A percentile compares a stretch with the other conserved stretches of the same genome.
Conservation (phyloP, 1,140 invertebrate genomes). For the Zaprionus capensis region DNA sequence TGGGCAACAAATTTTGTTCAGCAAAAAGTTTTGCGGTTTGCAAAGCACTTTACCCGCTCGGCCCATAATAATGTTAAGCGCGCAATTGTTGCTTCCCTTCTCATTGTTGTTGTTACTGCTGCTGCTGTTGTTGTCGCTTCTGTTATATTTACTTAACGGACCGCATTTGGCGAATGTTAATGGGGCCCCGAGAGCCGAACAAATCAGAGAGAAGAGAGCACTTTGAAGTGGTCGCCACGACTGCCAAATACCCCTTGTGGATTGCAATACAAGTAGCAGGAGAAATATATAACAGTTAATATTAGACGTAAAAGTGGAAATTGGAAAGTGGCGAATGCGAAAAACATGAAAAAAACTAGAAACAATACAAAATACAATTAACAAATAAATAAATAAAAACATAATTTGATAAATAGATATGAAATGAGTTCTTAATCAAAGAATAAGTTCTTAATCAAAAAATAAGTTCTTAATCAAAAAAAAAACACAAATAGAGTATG, state of each 20-base stretch:
- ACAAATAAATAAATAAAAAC: no score
- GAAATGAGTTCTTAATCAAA: no score
- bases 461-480: no score
- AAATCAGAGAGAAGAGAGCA: background rate
- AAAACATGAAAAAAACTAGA: no score
- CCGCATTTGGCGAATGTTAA: conserved; percentile 52
- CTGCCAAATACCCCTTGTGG: background rate
- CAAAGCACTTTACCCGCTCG: conserved; percentile 46
- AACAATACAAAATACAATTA: no score
- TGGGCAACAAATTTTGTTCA: conserved; percentile 56
- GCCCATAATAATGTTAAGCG: conserved; percentile 66
- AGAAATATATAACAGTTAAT: background rate
- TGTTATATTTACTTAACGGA: conserved; percentile 58
- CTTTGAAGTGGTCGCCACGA: background rate
- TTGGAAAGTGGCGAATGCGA: no score
- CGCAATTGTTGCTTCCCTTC: conserved; percentile 27
- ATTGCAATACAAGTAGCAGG: background rate
- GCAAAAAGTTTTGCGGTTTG: conserved; percentile 66
- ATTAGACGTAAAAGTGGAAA: no score
- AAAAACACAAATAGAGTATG: no score
- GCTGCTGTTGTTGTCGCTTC: conserved; percentile 13
- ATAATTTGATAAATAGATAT: no score
- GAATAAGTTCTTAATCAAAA: no score
- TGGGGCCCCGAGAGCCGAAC: background rate
- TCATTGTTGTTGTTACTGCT: background rate